These are phyloP conservation scores for Zhengitettix transpicula DNA, from an alignment of 2,888 invertebrate species.

Conservation along the genomic window DNA sequence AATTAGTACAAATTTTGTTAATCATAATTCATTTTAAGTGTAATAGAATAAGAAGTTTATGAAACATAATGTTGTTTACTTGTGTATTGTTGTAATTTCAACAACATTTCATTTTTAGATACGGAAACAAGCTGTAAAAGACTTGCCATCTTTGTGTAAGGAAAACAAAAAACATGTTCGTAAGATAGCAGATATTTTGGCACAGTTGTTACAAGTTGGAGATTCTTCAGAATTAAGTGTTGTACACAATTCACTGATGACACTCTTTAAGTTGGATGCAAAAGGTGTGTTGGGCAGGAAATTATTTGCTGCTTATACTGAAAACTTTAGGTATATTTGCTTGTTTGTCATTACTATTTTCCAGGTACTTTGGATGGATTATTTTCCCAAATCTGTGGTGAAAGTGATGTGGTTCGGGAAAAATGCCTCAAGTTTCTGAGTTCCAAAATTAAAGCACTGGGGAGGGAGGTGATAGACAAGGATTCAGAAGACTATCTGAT, in stretches of 20 bases:
- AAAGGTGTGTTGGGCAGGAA: constrained; percentile 27
- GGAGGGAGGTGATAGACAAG: constrained; percentile 58
- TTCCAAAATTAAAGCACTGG: constrained; percentile 64
- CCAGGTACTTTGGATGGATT: constrained; percentile 46
- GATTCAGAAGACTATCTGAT: constrained; percentile 76
- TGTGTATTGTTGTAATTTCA: too few relatives aligned
- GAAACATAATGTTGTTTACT: too few relatives aligned
- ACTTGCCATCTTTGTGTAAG: constrained; percentile 73
- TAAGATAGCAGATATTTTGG: constrained; percentile 79
- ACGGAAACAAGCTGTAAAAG: constrained; percentile 85
- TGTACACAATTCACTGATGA: constrained; percentile 66
- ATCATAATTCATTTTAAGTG: too few relatives aligned
- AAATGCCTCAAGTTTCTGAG: constrained; percentile 75
- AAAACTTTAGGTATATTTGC: too few relatives aligned
- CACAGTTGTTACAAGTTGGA: constrained; percentile 76
- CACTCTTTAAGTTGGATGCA: constrained; percentile 57
- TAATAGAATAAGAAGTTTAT: too few relatives aligned
- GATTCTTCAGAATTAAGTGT: constrained; percentile 70
- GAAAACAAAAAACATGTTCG: constrained; percentile 67
- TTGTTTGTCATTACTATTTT: constrained; percentile 15
- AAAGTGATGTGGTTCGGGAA: constrained; percentile 63
- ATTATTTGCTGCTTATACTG: not conserved
- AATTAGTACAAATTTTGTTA: too few relatives aligned
- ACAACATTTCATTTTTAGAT: constrained; percentile 42
- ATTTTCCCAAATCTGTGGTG: constrained; percentile 48